A percentile compares a stretch with the other conserved stretches of the same genome.
phyloP scores from a whole-genome alignment of 2,888 invertebrate genomes.

The Dione vanillae region DNA sequence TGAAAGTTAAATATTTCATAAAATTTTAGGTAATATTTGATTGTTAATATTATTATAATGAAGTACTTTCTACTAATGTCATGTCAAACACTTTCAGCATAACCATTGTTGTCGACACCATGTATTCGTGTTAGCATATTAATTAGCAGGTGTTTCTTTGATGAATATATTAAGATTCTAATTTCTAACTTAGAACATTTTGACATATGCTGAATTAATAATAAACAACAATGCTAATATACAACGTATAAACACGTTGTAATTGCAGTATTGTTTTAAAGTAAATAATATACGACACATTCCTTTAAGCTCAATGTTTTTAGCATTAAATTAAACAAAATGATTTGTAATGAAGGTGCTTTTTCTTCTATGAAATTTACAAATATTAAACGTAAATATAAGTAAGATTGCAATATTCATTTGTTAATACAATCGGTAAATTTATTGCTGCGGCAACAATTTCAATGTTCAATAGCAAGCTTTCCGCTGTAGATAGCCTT shows the following conservation, averaged over 20 bases:
- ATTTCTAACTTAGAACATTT: background rate
- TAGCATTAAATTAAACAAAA: too few relatives aligned
- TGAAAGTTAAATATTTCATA: background rate
- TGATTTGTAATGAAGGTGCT: background rate
- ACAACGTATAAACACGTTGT: too few relatives aligned
- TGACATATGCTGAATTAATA: background rate
- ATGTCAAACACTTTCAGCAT: conserved; percentile 25
- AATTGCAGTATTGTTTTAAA: too few relatives aligned
- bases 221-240: too few relatives aligned
- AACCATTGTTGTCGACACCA: conserved; percentile 12
- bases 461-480: conserved; percentile 61
- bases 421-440: conserved; percentile 47
- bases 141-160: conserved; percentile 37
- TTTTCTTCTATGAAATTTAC: too few relatives aligned
- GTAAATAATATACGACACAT: too few relatives aligned
- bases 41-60: background rate
- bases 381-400: background rate
- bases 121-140: conserved; percentile 39
- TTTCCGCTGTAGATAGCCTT: conserved; percentile 66
- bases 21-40: background rate
- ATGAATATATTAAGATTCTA: background rate
- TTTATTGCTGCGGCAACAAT: conserved; percentile 69
- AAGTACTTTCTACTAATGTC: conserved; percentile 27
- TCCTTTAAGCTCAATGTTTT: too few relatives aligned
- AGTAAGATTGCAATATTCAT: conserved; percentile 37